Conservation (phyloP, 92 coral and sea anemone genomes). For the Scolanthus callimorphus region DNA sequence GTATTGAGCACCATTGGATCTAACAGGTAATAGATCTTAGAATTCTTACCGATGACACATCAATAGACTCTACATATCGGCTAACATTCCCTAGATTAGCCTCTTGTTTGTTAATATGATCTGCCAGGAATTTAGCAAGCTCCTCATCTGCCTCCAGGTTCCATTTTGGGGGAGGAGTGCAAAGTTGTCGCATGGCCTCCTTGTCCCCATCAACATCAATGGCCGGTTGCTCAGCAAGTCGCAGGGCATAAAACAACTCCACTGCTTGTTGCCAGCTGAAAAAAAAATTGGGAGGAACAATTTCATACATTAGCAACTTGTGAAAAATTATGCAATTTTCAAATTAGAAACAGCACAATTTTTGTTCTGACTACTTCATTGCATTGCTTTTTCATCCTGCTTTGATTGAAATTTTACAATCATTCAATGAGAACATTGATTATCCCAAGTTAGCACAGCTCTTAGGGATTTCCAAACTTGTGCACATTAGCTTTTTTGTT, state of each 20-base stretch:
- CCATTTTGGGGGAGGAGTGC: conserved; percentile 94
- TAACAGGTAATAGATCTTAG: no score
- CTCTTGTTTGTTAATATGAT: conserved; percentile 81
- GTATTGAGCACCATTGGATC: no score
- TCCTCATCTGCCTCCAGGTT: conserved; percentile 94
- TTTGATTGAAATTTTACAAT: no score
- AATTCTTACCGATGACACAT: conserved; percentile 86
- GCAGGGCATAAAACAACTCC: conserved; percentile 68
- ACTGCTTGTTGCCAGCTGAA: conserved; percentile 90
- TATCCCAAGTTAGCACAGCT: no score
- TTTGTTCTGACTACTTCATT: no score
- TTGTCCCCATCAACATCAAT: conserved; percentile 80
- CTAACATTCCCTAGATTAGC: conserved; percentile 87
- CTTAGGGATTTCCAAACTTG: no score
- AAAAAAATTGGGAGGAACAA: background rate
- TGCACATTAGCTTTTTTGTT: no score
- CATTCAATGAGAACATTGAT: no score
- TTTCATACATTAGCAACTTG: no score
- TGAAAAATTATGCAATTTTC: no score
- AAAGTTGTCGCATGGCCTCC: conserved; percentile 83
- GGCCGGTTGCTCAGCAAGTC: conserved; percentile 72
- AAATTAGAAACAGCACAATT: no score
- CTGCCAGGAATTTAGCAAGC: conserved; percentile 83
- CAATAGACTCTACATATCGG: conserved; percentile 86
- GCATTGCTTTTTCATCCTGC: no score